Evolutionary conservation across 2,797 vertebrate genomes (phyloP), one percentile per base, ranked within the genome.

Genomic region (Ctenopoma kingsleyae): DNA sequence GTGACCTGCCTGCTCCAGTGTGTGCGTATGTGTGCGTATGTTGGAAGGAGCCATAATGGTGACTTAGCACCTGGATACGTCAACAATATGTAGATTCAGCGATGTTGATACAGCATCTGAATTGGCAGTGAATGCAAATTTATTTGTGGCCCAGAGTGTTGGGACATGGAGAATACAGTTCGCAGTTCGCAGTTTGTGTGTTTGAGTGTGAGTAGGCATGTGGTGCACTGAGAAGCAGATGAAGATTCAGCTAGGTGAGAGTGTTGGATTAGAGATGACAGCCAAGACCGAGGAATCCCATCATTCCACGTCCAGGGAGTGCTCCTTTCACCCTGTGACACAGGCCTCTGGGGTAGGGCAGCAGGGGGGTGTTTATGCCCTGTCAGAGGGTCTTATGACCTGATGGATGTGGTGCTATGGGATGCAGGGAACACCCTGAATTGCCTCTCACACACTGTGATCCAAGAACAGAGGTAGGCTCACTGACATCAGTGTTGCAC

Each of bases 221-320:
- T 2, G 12, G 50, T 32, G 53, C 27, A 57, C 41, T 46, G 64
- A 72, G 80, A 59, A 59, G 49, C 55, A 67, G 82, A 89, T 89
- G 86, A 86, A 89, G 88, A 93, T 93, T 90, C 89, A 93, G 86
- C 84, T 88, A 86, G 83, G 90, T 87, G 82, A 91, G 85, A 87
- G 86, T 65, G 70, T 76, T 50, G 80, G 83, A 94, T 95, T 93
- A 93, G 81, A 82, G 86, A 85, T 90, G 91, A 93, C 91, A 91
- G 86, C 82, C 79, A 81, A 70, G 82, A 82, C 78, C 64, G 82
- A 81, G 75, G 75, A 88, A 88, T 89, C 90, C 86, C 88, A 93
- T 94, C 89, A 93, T 93, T 91, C 92, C 87, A 88, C 27, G 74
- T 90, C 86, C 80, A 81, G 76, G 72, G 83, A 88, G 74, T 30